Conservation (phyloP, 2,888 invertebrate genomes). For the Lysandra bellargus region DNA sequence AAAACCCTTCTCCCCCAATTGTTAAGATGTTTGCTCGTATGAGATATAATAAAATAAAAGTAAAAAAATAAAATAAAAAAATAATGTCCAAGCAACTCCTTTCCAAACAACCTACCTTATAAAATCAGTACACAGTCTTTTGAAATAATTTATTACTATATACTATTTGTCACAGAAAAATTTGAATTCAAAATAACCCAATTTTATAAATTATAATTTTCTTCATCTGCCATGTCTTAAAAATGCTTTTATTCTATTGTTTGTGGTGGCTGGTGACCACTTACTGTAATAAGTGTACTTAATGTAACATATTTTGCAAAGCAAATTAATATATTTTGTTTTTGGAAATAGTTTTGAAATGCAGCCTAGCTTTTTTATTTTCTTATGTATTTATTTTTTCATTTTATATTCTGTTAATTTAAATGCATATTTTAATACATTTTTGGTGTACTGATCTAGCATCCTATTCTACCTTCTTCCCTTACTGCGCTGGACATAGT, state of each 20-base stretch:
- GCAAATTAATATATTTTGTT: not conserved
- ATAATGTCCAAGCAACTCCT: conserved; percentile 47
- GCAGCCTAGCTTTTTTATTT: not conserved
- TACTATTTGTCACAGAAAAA: no score
- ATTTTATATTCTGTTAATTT: not conserved
- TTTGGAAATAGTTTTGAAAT: not conserved
- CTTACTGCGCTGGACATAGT: conserved; percentile 38
- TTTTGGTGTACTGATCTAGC: conserved; percentile 38
- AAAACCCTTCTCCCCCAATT: conserved; percentile 48
- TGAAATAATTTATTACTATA: not conserved
- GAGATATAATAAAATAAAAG: conserved; percentile 46
- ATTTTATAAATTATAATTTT: not conserved
- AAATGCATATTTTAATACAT: not conserved
- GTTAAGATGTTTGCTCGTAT: conserved; percentile 46
- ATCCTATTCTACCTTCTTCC: conserved; percentile 35
- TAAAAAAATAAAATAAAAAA: conserved; percentile 43
- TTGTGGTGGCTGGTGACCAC: no score
- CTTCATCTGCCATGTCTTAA: not conserved
- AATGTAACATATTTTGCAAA: not conserved
- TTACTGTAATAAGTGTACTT: no score
- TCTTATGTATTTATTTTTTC: not conserved
- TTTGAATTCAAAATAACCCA: no score
- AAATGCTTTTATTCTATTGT: not conserved
- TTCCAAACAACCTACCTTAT: conserved; percentile 50
- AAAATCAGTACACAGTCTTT: conserved; percentile 45